Evolutionary conservation across 2,797 vertebrate genomes (phyloP).

Genomic region (Myotis planiceps): DNA sequence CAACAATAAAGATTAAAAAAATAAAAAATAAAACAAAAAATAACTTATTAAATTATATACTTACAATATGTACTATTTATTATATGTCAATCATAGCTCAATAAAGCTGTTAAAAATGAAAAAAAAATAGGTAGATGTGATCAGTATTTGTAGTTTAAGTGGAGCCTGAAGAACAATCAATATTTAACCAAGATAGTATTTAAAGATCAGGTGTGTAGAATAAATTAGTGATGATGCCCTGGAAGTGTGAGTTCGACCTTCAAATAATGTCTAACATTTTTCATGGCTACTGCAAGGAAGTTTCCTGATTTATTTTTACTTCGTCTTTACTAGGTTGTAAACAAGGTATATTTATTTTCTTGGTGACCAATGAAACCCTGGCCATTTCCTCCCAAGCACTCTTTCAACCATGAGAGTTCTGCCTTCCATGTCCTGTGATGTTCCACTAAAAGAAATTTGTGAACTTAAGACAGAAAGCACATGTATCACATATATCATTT

Average conservation of each 20-base stretch:
- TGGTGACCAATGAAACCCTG: not conserved
- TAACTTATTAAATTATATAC: not conserved
- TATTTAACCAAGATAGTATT: slow-evolving; percentile 34
- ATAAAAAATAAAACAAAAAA: too few species aligned
- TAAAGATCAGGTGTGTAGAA: slow-evolving; percentile 23
- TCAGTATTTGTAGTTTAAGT: slow-evolving; percentile 33
- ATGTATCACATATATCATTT: not conserved
- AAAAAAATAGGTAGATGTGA: not conserved
- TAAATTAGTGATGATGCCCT: not conserved
- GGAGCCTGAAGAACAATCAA: slow-evolving; percentile 3
- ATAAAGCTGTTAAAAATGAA: slow-evolving; percentile 41
- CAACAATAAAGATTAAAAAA: not conserved
- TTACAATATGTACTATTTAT: not conserved
- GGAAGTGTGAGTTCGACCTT: not conserved
- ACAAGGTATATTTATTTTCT: not conserved
- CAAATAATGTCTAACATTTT: slow-evolving; percentile 23
- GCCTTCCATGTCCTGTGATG: not conserved
- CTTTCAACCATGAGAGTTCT: not conserved
- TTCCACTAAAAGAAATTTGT: not conserved
- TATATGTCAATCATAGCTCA: not conserved
- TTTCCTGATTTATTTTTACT: slow-evolving; percentile 34
- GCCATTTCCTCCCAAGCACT: not conserved
- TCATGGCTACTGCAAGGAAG: not conserved
- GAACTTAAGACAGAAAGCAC: not conserved
- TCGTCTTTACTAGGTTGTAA: not conserved